Evolutionary conservation across 2,113 vertebrate genomes (phyloP).

Genomic region (Salvelinus namaycush): DNA sequence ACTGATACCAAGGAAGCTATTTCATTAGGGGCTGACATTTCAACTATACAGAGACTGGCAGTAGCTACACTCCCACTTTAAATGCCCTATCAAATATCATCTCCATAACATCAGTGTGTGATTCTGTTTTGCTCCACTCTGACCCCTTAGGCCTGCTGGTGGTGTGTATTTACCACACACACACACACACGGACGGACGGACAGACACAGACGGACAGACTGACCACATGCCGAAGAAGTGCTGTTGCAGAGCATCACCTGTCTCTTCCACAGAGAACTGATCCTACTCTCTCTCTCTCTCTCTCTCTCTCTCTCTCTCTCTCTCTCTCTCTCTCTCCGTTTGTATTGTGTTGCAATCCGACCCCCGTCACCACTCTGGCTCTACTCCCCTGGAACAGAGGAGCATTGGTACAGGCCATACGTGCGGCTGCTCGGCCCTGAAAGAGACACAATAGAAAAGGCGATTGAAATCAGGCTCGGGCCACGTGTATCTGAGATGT

Average conservation of each 20-base stretch:
- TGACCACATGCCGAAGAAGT: neutral
- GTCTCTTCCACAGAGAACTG: neutral
- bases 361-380: conserved; percentile 25
- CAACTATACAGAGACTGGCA: neutral
- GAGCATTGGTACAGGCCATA: conserved; percentile 30
- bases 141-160: conserved; percentile 17
- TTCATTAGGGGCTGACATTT: conserved; percentile 17
- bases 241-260: neutral
- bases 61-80: conserved; percentile 19
- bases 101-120: conserved; percentile 12
- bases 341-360: conserved; percentile 55
- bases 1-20: conserved; percentile 12
- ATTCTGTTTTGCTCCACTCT: neutral
- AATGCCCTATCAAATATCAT: conserved; percentile 30
- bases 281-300: neutral
- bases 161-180: conserved; percentile 10
- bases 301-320: conserved; percentile 3
- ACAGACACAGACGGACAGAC: neutral
- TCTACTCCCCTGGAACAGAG: conserved; percentile 32
- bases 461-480: conserved; percentile 51
- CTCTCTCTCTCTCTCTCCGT: conserved; percentile 15
- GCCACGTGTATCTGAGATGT: conserved; percentile 64
- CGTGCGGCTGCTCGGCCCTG: conserved; percentile 4
- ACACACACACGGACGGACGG: neutral
- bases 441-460: conserved; percentile 46